phyloP scores from a whole-genome alignment of 2,888 invertebrate genomes.

The Hypercompe scribonia region DNA sequence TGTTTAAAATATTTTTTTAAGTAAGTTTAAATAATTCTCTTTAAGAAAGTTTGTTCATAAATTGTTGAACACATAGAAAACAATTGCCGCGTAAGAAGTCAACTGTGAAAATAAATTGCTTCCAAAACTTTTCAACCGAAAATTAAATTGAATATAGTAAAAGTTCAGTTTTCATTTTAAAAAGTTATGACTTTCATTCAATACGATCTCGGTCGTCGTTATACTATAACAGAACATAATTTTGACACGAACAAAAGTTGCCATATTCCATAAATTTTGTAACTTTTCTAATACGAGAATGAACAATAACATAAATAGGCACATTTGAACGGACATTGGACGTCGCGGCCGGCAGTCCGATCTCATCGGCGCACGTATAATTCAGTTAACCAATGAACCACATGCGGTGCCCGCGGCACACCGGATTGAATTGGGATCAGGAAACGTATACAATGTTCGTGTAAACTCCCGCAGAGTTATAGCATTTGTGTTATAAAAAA shows the following conservation, averaged over 20 bases:
- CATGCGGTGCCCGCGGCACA: conserved; percentile 73
- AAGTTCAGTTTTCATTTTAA: conserved; percentile 34
- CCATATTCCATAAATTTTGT: conserved; percentile 47
- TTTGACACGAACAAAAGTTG: conserved; percentile 45
- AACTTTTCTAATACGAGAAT: conserved; percentile 51
- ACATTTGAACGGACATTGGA: conserved; percentile 42
- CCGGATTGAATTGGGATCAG: conserved; percentile 70
- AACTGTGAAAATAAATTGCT: background rate
- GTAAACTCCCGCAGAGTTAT: conserved; percentile 77
- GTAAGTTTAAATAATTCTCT: background rate
- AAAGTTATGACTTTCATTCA: conserved; percentile 41
- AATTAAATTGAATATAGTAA: conserved; percentile 30
- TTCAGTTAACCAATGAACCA: conserved; percentile 79
- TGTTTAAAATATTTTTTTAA: background rate
- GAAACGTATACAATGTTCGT: conserved; percentile 67
- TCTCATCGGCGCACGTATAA: conserved; percentile 73
- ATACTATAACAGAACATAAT: conserved; percentile 44
- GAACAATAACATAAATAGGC: conserved; percentile 65
- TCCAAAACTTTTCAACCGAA: conserved; percentile 23
- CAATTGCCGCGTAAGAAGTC: conserved; percentile 5
- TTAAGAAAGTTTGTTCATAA: background rate
- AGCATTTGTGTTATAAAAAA: conserved; percentile 68
- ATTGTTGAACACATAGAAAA: background rate
- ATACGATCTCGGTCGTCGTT: conserved; percentile 40
- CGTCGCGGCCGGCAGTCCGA: conserved; percentile 58